Percentiles rank a stretch among this genome's conserved stretches.
Evolutionary conservation across 2,113 vertebrate genomes (phyloP).

Genomic region (Ptilorrhoa leucosticta): DNA sequence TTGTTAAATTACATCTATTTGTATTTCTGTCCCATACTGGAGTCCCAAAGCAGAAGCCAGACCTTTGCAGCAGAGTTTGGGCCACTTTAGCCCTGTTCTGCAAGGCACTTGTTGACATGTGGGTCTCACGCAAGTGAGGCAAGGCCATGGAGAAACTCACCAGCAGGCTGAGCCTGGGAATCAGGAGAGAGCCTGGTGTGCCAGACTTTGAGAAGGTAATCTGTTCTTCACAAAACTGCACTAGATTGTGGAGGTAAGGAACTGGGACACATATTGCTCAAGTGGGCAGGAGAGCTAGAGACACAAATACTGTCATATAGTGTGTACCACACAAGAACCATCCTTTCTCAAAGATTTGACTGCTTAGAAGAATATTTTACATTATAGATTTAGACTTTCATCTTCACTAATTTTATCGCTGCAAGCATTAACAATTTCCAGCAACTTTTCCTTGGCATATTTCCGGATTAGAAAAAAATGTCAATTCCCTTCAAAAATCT

Average conservation of each 20-base stretch:
- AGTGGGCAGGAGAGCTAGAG: background rate
- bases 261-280: background rate
- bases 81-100: background rate
- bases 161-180: background rate
- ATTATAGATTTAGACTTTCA: background rate
- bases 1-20: background rate
- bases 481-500: background rate
- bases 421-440: background rate
- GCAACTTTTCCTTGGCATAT: background rate
- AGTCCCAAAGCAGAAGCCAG: background rate
- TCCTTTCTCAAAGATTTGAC: background rate
- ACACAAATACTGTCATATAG: background rate
- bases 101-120: background rate
- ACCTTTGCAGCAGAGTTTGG: background rate
- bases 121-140: accelerated
- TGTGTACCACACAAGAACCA: no score
- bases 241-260: background rate
- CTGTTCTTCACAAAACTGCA: background rate
- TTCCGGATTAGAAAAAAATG: background rate
- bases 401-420: background rate
- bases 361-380: background rate
- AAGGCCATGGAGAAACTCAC: background rate
- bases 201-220: background rate
- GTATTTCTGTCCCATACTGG: background rate
- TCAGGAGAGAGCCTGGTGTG: background rate